A percentile compares a stretch with the other conserved stretches of the same genome.
phyloP scores from a whole-genome alignment of 2,113 vertebrate species.

The Plotosus lineatus region DNA sequence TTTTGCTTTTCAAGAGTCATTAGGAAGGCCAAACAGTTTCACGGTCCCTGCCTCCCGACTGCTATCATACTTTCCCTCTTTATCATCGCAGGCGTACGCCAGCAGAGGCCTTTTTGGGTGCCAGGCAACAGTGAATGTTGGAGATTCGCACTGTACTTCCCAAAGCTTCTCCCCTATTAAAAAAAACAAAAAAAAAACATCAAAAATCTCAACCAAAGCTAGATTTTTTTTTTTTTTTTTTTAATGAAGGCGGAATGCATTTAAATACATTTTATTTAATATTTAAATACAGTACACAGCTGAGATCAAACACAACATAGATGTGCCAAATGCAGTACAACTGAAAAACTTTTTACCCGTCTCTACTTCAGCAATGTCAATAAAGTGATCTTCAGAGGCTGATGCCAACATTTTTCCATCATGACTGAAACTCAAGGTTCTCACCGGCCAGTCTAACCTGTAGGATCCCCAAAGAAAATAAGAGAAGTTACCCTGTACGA shows the following conservation, averaged over 20 bases:
- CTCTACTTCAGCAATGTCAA: constrained; percentile 96
- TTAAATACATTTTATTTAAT: background rate
- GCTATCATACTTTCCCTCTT: constrained; percentile 97
- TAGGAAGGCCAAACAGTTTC: constrained; percentile 96
- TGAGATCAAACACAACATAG: too few relatives aligned
- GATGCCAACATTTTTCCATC: constrained; percentile 98
- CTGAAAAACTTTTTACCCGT: constrained; percentile 79
- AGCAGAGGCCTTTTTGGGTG: constrained; percentile 92
- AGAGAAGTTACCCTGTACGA: background rate
- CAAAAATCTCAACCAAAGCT: background rate
- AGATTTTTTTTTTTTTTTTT: too few relatives aligned
- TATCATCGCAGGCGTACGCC: constrained; percentile 97
- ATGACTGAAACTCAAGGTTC: constrained; percentile 95
- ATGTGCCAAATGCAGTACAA: too few relatives aligned
- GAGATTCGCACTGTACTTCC: constrained; percentile 99
- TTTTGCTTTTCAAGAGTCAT: constrained; percentile 80
- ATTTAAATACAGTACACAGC: too few relatives aligned
- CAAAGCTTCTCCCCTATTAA: constrained; percentile 94
- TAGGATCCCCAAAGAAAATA: background rate
- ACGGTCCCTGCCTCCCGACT: constrained; percentile 95
- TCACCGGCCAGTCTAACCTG: constrained; percentile 96
- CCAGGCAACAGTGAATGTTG: constrained; percentile 98
- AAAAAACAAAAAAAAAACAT: constrained; percentile 5
- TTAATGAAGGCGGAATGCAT: background rate
- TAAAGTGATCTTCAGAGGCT: constrained; percentile 96